Percentiles rank a stretch among this genome's conserved stretches.
phyloP scores from a whole-genome alignment of 92 coral and sea anemone genomes.

The Phenganax marumi region DNA sequence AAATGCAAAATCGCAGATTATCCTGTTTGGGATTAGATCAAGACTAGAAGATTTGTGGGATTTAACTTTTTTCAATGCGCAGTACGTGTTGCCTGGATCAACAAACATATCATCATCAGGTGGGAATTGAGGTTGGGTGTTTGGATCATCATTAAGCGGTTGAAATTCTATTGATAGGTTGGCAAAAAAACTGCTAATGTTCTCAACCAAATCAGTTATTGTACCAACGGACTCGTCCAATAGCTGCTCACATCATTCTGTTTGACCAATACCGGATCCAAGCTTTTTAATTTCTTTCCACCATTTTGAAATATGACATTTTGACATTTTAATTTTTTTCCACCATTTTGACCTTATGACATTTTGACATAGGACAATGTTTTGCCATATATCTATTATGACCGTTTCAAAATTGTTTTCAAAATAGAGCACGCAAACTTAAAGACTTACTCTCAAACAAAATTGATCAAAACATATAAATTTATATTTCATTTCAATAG shows the following conservation, averaged over 20 bases:
- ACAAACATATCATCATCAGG: not conserved
- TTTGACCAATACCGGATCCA: not conserved
- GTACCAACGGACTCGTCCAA: not conserved
- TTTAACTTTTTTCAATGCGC: too few relatives aligned
- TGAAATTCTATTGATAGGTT: not conserved
- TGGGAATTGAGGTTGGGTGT: not conserved
- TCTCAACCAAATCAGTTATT: not conserved
- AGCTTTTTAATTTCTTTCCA: slow-evolving; percentile 26
- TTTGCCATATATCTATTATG: too few relatives aligned
- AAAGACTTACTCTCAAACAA: too few relatives aligned
- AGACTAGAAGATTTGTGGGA: too few relatives aligned
- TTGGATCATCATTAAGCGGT: not conserved
- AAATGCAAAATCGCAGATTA: not conserved
- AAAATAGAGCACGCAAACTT: too few relatives aligned
- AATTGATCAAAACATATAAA: too few relatives aligned
- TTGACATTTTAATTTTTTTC: too few relatives aligned
- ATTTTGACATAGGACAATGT: too few relatives aligned
- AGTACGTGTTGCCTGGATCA: not conserved
- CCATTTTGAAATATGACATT: slow-evolving; percentile 6
- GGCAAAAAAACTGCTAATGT: not conserved
- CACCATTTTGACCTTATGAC: too few relatives aligned
- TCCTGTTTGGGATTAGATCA: not conserved
- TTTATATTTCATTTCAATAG: slow-evolving; percentile 27
- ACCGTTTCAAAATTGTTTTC: too few relatives aligned
- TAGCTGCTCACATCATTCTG: not conserved